These are phyloP conservation scores for Luperina nickerlii DNA, from an alignment of 2,888 invertebrate species.

Conservation along the genomic window DNA sequence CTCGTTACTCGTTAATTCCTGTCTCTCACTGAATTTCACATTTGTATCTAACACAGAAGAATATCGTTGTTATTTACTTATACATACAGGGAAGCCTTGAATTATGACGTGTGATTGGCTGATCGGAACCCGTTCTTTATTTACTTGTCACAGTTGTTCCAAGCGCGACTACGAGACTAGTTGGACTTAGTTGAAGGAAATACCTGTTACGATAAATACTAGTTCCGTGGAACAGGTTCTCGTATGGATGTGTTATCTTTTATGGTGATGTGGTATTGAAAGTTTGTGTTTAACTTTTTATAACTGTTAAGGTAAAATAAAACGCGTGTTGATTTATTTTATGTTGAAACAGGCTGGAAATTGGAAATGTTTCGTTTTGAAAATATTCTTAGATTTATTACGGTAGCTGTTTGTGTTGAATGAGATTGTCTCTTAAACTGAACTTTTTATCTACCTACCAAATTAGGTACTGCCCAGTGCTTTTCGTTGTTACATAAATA, in stretches of 20 bases:
- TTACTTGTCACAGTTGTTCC: slow-evolving; percentile 32
- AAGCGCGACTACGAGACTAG: slow-evolving; percentile 5
- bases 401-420: neutral
- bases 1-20: neutral
- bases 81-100: slow-evolving; percentile 30
- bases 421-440: neutral
- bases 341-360: neutral
- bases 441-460: no score
- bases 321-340: neutral
- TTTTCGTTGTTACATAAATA: no score
- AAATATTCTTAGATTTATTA: neutral
- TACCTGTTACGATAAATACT: slow-evolving; percentile 49
- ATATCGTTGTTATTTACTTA: neutral
- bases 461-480: no score
- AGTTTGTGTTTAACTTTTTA: neutral
- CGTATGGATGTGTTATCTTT: slow-evolving; percentile 3
- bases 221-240: slow-evolving; percentile 2
- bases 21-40: neutral
- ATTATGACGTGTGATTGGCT: neutral
- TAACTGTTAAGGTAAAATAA: neutral
- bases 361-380: neutral
- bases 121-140: slow-evolving; percentile 45
- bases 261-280: slow-evolving; percentile 13
- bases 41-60: neutral
- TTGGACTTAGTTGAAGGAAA: slow-evolving; percentile 28